Percentiles rank a stretch among this genome's conserved stretches.
Evolutionary conservation across 2,888 invertebrate genomes (phyloP).

Genomic region (Drosophila emarginata): DNA sequence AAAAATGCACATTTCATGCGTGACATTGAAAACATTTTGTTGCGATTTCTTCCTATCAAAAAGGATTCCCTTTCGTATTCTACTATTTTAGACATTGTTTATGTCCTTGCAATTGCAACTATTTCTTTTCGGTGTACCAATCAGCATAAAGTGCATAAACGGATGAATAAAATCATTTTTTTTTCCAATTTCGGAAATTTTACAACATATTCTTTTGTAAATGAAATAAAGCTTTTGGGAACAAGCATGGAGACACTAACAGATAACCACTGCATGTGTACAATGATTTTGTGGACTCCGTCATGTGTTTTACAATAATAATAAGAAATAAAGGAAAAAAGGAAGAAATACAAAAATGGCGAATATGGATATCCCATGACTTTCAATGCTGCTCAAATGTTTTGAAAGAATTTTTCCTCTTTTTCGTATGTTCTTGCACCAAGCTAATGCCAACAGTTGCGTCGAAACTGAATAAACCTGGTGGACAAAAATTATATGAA

Average conservation of each 20-base stretch:
- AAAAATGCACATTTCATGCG: constrained; percentile 12
- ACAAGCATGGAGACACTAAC: constrained; percentile 6
- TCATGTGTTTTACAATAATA: constrained; percentile 8
- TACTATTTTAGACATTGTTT: background rate
- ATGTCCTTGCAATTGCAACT: background rate
- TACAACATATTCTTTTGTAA: background rate
- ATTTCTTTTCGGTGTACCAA: constrained; percentile 13
- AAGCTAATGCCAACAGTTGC: constrained; percentile 17
- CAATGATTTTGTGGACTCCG: constrained; percentile 4
- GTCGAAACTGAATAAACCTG: constrained; percentile 3
- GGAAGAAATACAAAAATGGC: constrained; percentile 1
- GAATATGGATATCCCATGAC: constrained; percentile 22
- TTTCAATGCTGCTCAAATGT: constrained; percentile 40
- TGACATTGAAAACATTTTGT: constrained; percentile 39
- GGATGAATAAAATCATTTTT: background rate
- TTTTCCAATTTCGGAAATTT: background rate
- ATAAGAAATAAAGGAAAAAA: no score
- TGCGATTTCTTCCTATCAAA: background rate
- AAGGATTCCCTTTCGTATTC: background rate
- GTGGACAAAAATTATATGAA: background rate
- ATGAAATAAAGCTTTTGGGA: no score
- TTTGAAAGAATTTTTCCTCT: constrained; percentile 16
- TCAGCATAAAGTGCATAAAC: constrained; percentile 23
- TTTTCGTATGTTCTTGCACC: constrained; percentile 25
- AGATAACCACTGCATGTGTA: constrained; percentile 29